Evolutionary conservation across 2,888 invertebrate genomes (phyloP).

Genomic region (Plemyria rubiginata): DNA sequence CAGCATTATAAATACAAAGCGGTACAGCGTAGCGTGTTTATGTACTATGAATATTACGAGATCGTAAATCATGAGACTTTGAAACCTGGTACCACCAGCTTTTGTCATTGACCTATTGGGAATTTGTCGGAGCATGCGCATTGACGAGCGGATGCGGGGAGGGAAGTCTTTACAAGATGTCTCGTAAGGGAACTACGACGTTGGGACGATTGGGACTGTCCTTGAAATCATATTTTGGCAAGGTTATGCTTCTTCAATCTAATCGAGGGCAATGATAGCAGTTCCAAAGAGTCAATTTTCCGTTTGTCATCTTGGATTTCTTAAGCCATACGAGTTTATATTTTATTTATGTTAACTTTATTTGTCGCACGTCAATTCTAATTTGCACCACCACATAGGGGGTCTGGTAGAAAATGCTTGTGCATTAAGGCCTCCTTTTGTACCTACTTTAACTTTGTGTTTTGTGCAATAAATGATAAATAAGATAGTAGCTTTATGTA

Average conservation of each 20-base stretch:
- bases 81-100: slow-evolving; percentile 43
- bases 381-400: too few relatives aligned
- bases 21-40: slow-evolving; percentile 38
- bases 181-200: slow-evolving; percentile 56
- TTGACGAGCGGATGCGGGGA: slow-evolving; percentile 45
- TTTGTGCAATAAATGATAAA: too few relatives aligned
- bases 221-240: slow-evolving; percentile 67
- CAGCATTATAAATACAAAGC: slow-evolving; percentile 40
- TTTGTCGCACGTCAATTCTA: too few relatives aligned
- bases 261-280: slow-evolving; percentile 16
- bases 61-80: slow-evolving; percentile 56
- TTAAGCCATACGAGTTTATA: background rate
- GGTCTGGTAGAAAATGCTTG: too few relatives aligned
- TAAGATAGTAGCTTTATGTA: background rate
- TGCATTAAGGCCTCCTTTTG: too few relatives aligned
- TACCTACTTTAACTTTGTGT: too few relatives aligned
- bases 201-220: slow-evolving; percentile 48
- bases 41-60: slow-evolving; percentile 38
- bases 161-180: slow-evolving; percentile 51
- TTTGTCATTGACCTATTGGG: slow-evolving; percentile 53
- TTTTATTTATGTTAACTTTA: too few relatives aligned
- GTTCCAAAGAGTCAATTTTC: slow-evolving; percentile 4
- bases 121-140: slow-evolving; percentile 59
- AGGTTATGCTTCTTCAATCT: slow-evolving; percentile 54
- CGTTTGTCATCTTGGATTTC: slow-evolving; percentile 3